Evolutionary conservation across 2,797 vertebrate species (phyloP), one percentile per base, ranked within the genome.

Genomic region (Scarus forsteni): DNA sequence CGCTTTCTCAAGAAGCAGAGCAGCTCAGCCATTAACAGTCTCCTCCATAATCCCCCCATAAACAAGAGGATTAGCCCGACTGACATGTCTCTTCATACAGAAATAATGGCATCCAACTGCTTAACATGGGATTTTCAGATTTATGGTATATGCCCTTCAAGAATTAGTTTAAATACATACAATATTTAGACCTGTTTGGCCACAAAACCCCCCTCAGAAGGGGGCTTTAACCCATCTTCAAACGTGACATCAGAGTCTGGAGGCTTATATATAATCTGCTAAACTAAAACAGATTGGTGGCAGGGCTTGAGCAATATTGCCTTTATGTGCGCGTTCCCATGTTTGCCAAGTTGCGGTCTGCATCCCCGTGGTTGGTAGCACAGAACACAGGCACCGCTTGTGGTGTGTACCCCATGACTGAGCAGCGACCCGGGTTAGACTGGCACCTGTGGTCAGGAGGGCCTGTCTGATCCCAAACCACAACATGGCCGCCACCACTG

Each of bases 361-460:
- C 40, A 6, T 85, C 70, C 77, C 63, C 75, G 75, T 57, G 81
- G 73, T 66, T 83, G 83, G 79, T 64, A 59, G 67, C 8, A 39
- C n/a, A 40, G 62, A 43, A 59, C 8, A 7, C 53, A 18, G 73
- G 14, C 51, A 53, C 19, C 10, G 8, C 44, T 57, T 19, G 40
- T 10, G 52, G 36, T 61, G 5, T 45, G 43, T 84, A 81, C 86
- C 81, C 76, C 38, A 82, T 84, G 82, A 80, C 77, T 74, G 75
- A 84, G 77, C 69, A 56, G 57, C 16, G 18, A 63, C 68, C 49
- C 66, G 7, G 67, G 80, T 83, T 83, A 65, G 71, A 74, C 85
- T 88, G 89, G 91, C 89, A 90, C 88, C 86, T 74, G 90, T 6
- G 88, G 90, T 81, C 48, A 81, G 60, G 71, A 78, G 88, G 75